Base-by-base conservation (phyloP, 2,888 invertebrate genomes). In the Tholera decimalis region DNA sequence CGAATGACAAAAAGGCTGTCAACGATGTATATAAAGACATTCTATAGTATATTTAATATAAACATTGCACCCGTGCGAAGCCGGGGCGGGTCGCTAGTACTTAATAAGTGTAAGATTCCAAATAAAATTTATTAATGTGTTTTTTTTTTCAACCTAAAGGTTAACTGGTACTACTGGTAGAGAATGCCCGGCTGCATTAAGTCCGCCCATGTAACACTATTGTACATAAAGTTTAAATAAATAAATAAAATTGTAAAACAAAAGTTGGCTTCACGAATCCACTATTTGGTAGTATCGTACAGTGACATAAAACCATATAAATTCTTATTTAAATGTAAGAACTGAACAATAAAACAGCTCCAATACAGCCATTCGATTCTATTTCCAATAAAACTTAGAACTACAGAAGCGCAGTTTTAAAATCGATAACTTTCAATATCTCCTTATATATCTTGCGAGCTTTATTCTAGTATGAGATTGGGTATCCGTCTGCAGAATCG, bases 361-460 rank as follows among this genome's bases (percentile, higher is more conserved):
- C 30, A 30, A 55, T 44, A 55, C 22, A 69, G 71, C 75, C 71
- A 83, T 86, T 84, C 84, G 86, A 81, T 71, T 77, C 77, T 53
- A 71, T 78, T 82, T 79, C 68, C 82, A 82, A 83, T 84, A 85
- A 81, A 83, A 88, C 79, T 80, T 75, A 86, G 84, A 88, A 37
- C 39, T 59, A 59, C 83, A 88, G 79, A 80, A 85, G 80, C 83
- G 84, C 85, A 86, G 87, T 92, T 92, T 87, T 82, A 85, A 85
- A 91, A 93, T 91, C 92, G 90, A 92, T 93, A 92, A 88, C 86
- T 91, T 94, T 94, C 93, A 93, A 94, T 94, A 93, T 91, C 89
- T 87, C 73, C 83, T 69, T 85, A 86, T 90, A 90, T 86, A 89
- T 89, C 89, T 90, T 81, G 39, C 77, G 74, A 86, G 90, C 87